Evolutionary conservation across 2,113 vertebrate genomes (phyloP).

Genomic region (Otus sunia): DNA sequence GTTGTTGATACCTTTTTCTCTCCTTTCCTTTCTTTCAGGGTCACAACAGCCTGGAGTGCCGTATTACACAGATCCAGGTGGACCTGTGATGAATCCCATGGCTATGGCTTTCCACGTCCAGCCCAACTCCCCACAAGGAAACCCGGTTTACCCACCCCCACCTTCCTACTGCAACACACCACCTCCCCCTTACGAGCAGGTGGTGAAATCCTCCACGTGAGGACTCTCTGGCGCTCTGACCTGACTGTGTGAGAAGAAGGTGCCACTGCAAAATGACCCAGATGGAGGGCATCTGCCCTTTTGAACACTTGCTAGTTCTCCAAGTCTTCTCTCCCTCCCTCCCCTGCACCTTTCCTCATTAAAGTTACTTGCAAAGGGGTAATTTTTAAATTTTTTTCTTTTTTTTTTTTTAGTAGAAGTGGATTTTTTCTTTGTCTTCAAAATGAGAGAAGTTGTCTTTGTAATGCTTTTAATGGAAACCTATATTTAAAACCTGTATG

Average conservation of each 20-base stretch:
- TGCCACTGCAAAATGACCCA: neutral
- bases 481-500: conserved; percentile 46
- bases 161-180: conserved; percentile 96
- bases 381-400: neutral
- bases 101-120: conserved; percentile 84
- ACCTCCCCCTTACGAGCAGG: conserved; percentile 92
- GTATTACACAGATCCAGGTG: conserved; percentile 84
- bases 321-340: neutral
- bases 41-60: conserved; percentile 86
- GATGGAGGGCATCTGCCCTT: neutral
- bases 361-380: conserved; percentile 37
- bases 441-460: conserved; percentile 62
- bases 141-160: conserved; percentile 85
- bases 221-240: conserved; percentile 19
- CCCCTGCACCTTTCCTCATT: conserved; percentile 20
- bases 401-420: neutral
- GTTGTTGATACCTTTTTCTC: neutral
- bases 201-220: conserved; percentile 89
- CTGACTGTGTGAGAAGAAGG: conserved; percentile 23
- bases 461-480: conserved; percentile 63
- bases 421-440: conserved; percentile 44
- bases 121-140: conserved; percentile 83
- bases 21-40: conserved; percentile 74
- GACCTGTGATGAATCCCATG: conserved; percentile 74
- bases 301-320: conserved; percentile 1